These are phyloP conservation scores for Agrochola circellaris DNA, from an alignment of 2,888 invertebrate species.

Conservation along the genomic window DNA sequence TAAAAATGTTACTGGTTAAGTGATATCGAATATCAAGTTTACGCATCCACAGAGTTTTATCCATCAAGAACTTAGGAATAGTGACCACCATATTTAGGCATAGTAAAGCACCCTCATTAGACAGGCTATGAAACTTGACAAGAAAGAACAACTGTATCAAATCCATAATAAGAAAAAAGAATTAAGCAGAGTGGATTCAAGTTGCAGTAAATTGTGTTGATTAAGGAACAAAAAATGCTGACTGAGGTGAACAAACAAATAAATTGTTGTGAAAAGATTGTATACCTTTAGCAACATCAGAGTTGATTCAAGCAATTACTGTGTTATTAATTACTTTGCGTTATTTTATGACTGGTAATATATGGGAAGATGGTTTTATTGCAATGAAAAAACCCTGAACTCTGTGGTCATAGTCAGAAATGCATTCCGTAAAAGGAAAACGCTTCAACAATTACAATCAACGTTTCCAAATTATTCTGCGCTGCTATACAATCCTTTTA, in stretches of 20 bases:
- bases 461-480: slow-evolving; percentile 8
- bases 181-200: slow-evolving; percentile 12
- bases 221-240: slow-evolving; percentile 24
- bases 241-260: slow-evolving; percentile 33
- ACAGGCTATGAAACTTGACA: slow-evolving; percentile 5
- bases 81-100: slow-evolving; percentile 21
- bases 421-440: slow-evolving; percentile 13
- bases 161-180: slow-evolving; percentile 2
- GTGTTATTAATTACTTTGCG: slow-evolving; percentile 34
- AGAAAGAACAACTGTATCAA: slow-evolving; percentile 23
- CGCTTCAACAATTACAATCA: background rate
- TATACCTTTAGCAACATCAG: slow-evolving; percentile 31
- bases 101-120: background rate
- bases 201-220: slow-evolving; percentile 10
- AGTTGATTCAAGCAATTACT: slow-evolving; percentile 34
- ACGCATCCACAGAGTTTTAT: background rate
- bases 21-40: background rate
- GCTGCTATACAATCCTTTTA: slow-evolving; percentile 1
- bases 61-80: background rate
- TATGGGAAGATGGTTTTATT: slow-evolving; percentile 7
- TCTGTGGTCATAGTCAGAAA: slow-evolving; percentile 14
- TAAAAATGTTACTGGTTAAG: background rate
- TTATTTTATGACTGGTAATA: slow-evolving; percentile 26
- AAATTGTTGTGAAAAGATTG: slow-evolving; percentile 43
- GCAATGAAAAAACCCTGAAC: slow-evolving; percentile 37